These are phyloP conservation scores for Nyctereutes procyonoides DNA, from an alignment of 2,113 vertebrate species.

Conservation along the genomic window DNA sequence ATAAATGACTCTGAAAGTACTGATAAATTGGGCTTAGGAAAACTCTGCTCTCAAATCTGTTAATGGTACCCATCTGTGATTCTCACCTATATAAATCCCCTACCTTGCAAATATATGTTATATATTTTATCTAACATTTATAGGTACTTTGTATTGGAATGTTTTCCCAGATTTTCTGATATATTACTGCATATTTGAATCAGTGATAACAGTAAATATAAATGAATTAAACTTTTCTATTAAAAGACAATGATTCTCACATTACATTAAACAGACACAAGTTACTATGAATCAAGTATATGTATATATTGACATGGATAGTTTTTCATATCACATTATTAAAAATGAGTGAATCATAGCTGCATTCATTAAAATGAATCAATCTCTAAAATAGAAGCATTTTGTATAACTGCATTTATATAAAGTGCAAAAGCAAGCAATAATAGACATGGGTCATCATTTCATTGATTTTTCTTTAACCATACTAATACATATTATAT, in stretches of 20 bases:
- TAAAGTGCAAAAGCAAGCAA: not conserved
- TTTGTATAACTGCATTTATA: conserved; percentile 36
- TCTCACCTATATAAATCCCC: not conserved
- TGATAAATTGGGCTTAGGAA: not conserved
- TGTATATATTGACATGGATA: not conserved
- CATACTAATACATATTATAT: conserved; percentile 15
- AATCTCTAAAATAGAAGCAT: not conserved
- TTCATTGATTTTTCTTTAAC: not conserved
- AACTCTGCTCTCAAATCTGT: not conserved
- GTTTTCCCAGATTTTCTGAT: not conserved
- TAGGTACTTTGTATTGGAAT: not conserved
- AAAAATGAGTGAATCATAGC: not conserved
- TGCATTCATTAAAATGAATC: not conserved
- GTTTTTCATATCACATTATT: not conserved
- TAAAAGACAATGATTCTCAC: not conserved
- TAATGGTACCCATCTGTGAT: not conserved
- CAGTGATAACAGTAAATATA: not conserved
- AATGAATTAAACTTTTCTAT: not conserved
- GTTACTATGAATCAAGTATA: not conserved
- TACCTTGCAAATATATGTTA: not conserved
- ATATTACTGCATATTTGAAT: not conserved
- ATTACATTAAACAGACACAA: not conserved
- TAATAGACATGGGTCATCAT: not conserved
- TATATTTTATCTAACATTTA: not conserved
- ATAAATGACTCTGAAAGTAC: not conserved